Base-by-base conservation (phyloP, 2,888 invertebrate species). In the Cataglyphis albicans region DNA sequence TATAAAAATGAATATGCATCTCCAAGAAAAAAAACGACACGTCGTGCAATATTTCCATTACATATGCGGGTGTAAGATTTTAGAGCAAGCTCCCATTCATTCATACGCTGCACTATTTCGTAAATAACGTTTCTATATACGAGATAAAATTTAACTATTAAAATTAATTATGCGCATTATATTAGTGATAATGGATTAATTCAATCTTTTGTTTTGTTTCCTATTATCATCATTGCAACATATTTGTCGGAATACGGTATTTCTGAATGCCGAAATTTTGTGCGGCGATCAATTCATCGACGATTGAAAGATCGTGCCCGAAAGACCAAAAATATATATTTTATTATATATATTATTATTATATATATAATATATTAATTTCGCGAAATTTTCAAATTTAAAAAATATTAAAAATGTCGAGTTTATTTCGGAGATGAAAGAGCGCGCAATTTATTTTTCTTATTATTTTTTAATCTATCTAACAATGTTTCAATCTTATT, bases 191-290 rank as follows among this genome's bases (percentile, higher is more conserved):
- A 65, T 41, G 6, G 1, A 25, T 63, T 21, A 52, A 68, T 10
- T n/a, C n/a, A 15, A n/a, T 21, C 0, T 48, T 29, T 1, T 21
- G n/a, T 48, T 68, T 68, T 7, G 12, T 48, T 68, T 48, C 44
- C 48, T 32, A 72, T 38, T 38, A 57, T 48, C 6, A 72, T 25
- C n/a, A 25, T 21, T 35, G n/a, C 38, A 32, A 35, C 29, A 15
- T 21, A 35, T 29, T 32, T 44, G 12, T n/a, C 48, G 5, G n/a
- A 52, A 52, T 52, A n/a, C 2, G n/a, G n/a, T 52, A 76, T 68
- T 81, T 80, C 75, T 38, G 59, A 68, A 64, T 57, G 29, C 73
- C 65, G 83, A 86, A 84, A 89, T 89, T 89, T 84, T 57, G 57
- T 65, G 70, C 59, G 25, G 59, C 70, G 48, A 29, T 63, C 72